Evolutionary conservation across 1,140 invertebrate species (phyloP), one percentile per base, ranked within the genome.

Genomic region (Ruditapes philippinarum): DNA sequence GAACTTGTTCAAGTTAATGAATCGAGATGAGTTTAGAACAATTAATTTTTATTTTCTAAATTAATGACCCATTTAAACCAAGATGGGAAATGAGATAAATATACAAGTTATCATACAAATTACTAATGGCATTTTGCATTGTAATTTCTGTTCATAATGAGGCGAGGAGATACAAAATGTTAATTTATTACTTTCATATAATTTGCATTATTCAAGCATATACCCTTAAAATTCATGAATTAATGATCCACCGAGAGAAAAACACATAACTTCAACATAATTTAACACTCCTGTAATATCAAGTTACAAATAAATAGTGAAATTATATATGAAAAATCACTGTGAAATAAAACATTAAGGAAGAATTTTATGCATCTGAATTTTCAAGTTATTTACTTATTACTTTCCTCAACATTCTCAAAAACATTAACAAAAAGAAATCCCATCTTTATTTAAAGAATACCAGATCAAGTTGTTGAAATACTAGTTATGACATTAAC

Each of bases 161-260:
- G n/a, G n/a, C n/a, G 49, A 7, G 31, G 7, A 33, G 42, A 78
- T 14, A 78, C 33, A 19, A 40, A 78, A 78, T 57, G 45, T 78
- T 54, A 78, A 78, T 78, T 78, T 78, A 78, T 78, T 51, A 51
- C 74, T 33, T 49, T 36, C n/a, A 17, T 25, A 49, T 54, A 49
- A 78, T 51, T 78, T 78, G 42, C 45, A 78, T 78, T 78, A 78
- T 78, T 78, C 74, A 54, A 78, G 45, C 74, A 78, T 51, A 49
- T 45, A 54, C 33, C 42, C 49, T 78, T 78, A 54, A 78, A 78
- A 51, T 78, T 78, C 74, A 78, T 54, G 45, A 78, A 78, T 78
- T 78, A 78, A 78, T 78, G 74, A 78, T 38, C 65, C 65, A 7
- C 19, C 1, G 65, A 9, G 22, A 19, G 65, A 36, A n/a, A n/a